Base-by-base conservation (phyloP, 2,113 vertebrate species). In the Notothenia coriiceps region DNA sequence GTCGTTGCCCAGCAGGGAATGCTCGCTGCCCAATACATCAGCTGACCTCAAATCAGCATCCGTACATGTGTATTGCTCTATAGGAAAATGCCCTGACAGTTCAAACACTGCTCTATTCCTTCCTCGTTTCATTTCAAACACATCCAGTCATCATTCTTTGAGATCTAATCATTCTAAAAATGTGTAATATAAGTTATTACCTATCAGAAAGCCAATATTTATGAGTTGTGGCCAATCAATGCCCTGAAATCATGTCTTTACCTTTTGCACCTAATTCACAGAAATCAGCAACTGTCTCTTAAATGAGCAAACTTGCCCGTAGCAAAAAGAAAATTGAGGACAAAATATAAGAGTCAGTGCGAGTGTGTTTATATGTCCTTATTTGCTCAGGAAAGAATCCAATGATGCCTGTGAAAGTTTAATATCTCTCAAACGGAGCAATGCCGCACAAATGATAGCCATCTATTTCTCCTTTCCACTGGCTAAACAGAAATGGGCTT, bases 1-100 rank as follows among this genome's bases (percentile, higher is more conserved):
- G 91, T 60, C 93, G 93, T 94, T 90, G 94, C 94, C 95, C 93
- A 95, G 95, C 95, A 96, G 94, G 94, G 92, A 93, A 96, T 95
- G 90, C 86, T 95, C 94, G 88, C 84, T 77, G 87, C 49, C 64
- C 70, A 17, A 56, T 84, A 67, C 15, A 20, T 74, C 79, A 66
- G 10, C 74, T 55, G 2, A 73, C 83, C 68, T 68, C 61, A 44
- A 46, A 64, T 77, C 75, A 78, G 15, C 44, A 29, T 63, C 52
- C 15, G 11, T 77, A 64, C 64, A 60, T 61, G 63, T 68, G 56
- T 18, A 63, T 47, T 25, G 54, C 46, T 72, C 46, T 72, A 56
- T 25, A 50, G 50, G 44, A 50, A 74, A 57, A 43, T 51, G 12
- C 50, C 8, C 29, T 73, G 2, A 63, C 17, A 66, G 66, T 4